phyloP scores from a whole-genome alignment of 1,140 invertebrate genomes.

The Triops longicaudatus region DNA sequence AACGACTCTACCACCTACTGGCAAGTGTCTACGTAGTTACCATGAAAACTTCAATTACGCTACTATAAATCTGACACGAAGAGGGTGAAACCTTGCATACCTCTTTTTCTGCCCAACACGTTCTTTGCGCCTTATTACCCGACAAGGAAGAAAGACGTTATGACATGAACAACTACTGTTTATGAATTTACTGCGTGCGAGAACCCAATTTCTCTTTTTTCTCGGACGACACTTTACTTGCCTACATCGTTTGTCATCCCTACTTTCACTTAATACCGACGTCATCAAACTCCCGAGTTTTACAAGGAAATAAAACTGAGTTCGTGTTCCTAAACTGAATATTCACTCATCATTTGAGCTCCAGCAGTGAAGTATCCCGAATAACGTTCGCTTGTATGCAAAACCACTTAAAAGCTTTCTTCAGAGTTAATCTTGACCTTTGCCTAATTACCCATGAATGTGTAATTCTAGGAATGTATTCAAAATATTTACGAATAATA shows the following conservation, averaged over 20 bases:
- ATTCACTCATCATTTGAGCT: too few relatives aligned
- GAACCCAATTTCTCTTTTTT: not conserved
- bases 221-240: not conserved
- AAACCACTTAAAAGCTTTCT: too few relatives aligned
- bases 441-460: too few relatives aligned
- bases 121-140: not conserved
- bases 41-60: slow-evolving; percentile 11
- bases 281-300: not conserved
- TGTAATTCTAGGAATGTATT: too few relatives aligned
- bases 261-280: not conserved
- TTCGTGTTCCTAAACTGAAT: too few relatives aligned
- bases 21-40: slow-evolving; percentile 13
- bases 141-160: not conserved
- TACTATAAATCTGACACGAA: not conserved
- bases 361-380: too few relatives aligned
- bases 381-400: too few relatives aligned
- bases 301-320: not conserved
- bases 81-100: not conserved
- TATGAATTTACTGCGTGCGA: not conserved
- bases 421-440: too few relatives aligned
- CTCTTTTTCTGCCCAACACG: not conserved
- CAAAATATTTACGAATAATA: too few relatives aligned
- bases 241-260: not conserved
- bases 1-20: not conserved
- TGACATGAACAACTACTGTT: not conserved